These are phyloP conservation scores for Hirtodrosophila duncani DNA, from an alignment of 2,888 invertebrate species.

Conservation along the genomic window DNA sequence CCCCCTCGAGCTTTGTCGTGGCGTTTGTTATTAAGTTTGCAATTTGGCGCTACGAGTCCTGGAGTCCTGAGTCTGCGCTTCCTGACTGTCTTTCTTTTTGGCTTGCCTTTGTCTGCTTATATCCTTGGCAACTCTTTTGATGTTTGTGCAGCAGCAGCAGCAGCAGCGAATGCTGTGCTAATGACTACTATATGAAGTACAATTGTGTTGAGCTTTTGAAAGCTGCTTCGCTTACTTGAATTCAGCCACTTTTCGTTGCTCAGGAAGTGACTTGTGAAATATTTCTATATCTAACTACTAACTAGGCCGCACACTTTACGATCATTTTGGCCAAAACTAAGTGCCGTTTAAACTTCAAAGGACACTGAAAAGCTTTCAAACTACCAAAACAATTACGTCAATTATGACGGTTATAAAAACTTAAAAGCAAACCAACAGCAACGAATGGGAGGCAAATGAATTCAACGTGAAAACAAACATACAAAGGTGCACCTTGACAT, in stretches of 20 bases:
- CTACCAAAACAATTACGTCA: constrained; percentile 66
- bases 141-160: no score
- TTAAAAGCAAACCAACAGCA: constrained; percentile 51
- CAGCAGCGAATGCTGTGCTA: constrained; percentile 26
- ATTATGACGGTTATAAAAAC: constrained; percentile 60
- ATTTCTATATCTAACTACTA: background rate
- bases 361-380: constrained; percentile 62
- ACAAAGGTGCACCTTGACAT: constrained; percentile 21
- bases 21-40: constrained; percentile 63
- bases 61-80: constrained; percentile 28
- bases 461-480: constrained; percentile 44
- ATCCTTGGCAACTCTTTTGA: constrained; percentile 63
- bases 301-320: background rate
- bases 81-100: constrained; percentile 19
- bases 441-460: constrained; percentile 24
- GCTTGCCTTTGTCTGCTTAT: constrained; percentile 19
- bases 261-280: background rate
- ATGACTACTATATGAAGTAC: constrained; percentile 33
- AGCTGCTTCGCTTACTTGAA: background rate
- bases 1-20: constrained; percentile 18
- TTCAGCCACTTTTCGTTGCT: background rate
- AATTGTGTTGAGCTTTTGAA: constrained; percentile 16
- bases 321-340: constrained; percentile 20
- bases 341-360: constrained; percentile 16
- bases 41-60: constrained; percentile 47